Conservation (phyloP, 1,140 invertebrate genomes). For the Drosophila mayri region DNA sequence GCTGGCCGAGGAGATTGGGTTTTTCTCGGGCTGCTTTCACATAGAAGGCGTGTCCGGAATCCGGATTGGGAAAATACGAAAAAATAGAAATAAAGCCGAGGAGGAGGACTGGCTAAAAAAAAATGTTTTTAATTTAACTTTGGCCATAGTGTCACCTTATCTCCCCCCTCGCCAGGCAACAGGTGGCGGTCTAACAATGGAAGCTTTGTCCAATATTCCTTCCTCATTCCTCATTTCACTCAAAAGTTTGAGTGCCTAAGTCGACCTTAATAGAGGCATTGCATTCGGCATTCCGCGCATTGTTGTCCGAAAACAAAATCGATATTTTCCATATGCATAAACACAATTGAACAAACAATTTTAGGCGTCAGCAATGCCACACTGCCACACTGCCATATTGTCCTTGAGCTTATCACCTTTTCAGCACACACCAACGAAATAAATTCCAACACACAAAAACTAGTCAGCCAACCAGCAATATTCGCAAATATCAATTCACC, state of each 20-base stretch:
- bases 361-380: slow-evolving; percentile 63
- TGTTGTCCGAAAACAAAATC: slow-evolving; percentile 64
- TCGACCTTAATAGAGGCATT: slow-evolving; percentile 34
- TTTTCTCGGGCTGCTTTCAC: slow-evolving; percentile 22
- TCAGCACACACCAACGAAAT: slow-evolving; percentile 55
- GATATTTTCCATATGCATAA: slow-evolving; percentile 70
- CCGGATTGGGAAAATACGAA: slow-evolving; percentile 21
- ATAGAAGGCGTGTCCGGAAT: slow-evolving; percentile 58
- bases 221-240: slow-evolving; percentile 15
- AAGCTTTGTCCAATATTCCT: slow-evolving; percentile 10
- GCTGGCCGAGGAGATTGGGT: slow-evolving; percentile 43
- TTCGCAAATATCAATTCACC: slow-evolving; percentile 59
- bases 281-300: slow-evolving; percentile 33
- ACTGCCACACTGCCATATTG: slow-evolving; percentile 45
- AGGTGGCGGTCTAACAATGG: slow-evolving; percentile 43
- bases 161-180: slow-evolving; percentile 34
- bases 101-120: slow-evolving; percentile 25
- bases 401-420: slow-evolving; percentile 79
- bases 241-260: slow-evolving; percentile 2
- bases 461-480: slow-evolving; percentile 38
- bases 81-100: neutral
- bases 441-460: slow-evolving; percentile 52
- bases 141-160: slow-evolving; percentile 38
- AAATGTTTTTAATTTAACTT: slow-evolving; percentile 81
- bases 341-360: slow-evolving; percentile 74